Base-by-base conservation (phyloP, 2,888 invertebrate genomes). In the Miltochrista miniata region DNA sequence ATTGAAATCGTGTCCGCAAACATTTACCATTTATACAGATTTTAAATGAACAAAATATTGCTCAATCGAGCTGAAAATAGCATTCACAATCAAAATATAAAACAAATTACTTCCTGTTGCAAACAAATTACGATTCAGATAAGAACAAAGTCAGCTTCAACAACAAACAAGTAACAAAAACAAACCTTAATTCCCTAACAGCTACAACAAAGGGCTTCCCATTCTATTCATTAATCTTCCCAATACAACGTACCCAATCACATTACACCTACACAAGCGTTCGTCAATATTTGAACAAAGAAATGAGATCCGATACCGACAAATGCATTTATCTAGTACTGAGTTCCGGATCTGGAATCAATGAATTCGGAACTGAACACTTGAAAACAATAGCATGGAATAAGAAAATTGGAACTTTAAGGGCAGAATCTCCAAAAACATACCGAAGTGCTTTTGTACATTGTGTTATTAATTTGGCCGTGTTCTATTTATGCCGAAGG, bases 221-320 rank as follows among this genome's bases (percentile, higher is more conserved):
- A 36, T 42, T 30, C 48, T 50, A 52, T 54, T 33, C 49, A 59
- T 62, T 64, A 61, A 54, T 61, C 49, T 48, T 14, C 29, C 44
- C 31, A 44, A 48, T 59, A 43, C 53, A 49, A 57, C 51, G 51
- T 53, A 61, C 55, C 57, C 52, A 31, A 46, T 44, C 48, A 51
- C 51, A 36, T 54, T 45, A 54, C 45, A 38, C 43, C 43, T 35
- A 38, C 7, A 42, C 42, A 36, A 50, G 55, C 30, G 24, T 24
- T 39, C 48, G 53, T 52, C 37, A 46, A 51, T 51, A 46, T 51
- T 53, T 51, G 45, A 1, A 33, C 38, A 46, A 38, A 40, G 39
- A 36, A 40, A 40, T 30, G 18, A 35, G 33, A 35, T 40, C 30
- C 36, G 33, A 35, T 40, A 15, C 31, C n/a, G 39, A 39, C 39